Evolutionary conservation across 1,140 invertebrate species (phyloP), one percentile per base, ranked within the genome.

Genomic region (Aphaenogaster rudis): DNA sequence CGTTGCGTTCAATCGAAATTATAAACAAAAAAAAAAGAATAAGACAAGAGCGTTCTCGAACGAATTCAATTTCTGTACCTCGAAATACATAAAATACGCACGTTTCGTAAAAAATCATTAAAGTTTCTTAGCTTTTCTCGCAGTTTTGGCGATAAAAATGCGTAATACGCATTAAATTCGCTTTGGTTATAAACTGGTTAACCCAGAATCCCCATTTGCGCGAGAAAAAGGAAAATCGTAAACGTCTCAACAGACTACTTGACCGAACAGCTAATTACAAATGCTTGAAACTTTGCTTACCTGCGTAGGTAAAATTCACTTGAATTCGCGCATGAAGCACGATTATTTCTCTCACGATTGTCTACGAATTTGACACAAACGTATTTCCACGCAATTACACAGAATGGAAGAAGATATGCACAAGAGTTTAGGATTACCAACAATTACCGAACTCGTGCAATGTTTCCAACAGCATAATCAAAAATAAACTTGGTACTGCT

Each of bases 361-460:
- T 63, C 33, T 2, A 2, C 13, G 6, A 69, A 54, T 81, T 33
- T 42, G n/a, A 69, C 15, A 57, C 63, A 67, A 67, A 45, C 15
- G 50, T 39, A 79, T 33, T 42, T 79, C 7, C 28, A 79, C 17
- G 42, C 15, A 78, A 63, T 78, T 21, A 45, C 15, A 45, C 36
- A n/a, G 11, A 77, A 57, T 42, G 36, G 13, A 39, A 59, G 15
- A 3, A n/a, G 11, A 7, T 17, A 42, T 11, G 17, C 33, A 66
- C 17, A 28, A 28, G 36, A 66, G 17, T n/a, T 61, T 17, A 66
- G 17, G 64, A 42, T 11, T 42, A 42, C 64, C 17, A 66, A 66
- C 8, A 36, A 42, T 11, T 42, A 42, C 64, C 17, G 42, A 66
- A 11, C 36, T 21, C n/a, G n/a, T 7, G 4, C 17, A 66, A 17